phyloP scores from a whole-genome alignment of 2,113 vertebrate species.

The Siphamia tubifer region DNA sequence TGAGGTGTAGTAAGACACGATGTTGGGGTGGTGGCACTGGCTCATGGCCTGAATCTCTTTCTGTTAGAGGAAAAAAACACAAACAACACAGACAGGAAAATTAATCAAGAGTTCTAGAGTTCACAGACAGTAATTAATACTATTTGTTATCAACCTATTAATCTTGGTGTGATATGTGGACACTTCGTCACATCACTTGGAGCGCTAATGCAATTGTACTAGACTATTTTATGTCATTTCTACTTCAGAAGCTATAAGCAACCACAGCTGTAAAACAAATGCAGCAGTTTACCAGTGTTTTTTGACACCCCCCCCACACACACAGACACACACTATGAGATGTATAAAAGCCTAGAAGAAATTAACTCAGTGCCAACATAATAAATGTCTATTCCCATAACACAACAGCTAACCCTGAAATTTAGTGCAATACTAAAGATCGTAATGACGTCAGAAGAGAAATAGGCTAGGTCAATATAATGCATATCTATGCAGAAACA shows the following conservation, averaged over 20 bases:
- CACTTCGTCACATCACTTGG: neutral
- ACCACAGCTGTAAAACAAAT: no score
- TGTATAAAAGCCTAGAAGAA: neutral
- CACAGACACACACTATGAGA: no score
- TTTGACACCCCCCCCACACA: no score
- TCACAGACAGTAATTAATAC: neutral
- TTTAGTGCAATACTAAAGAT: conserved; percentile 19
- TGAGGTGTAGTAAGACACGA: conserved; percentile 97
- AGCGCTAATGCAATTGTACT: neutral
- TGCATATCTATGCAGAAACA: conserved; percentile 13
- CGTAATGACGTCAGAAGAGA: conserved; percentile 27
- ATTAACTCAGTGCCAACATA: neutral
- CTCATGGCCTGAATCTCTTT: conserved; percentile 90
- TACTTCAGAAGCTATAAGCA: neutral
- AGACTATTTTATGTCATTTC: neutral
- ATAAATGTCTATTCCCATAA: neutral
- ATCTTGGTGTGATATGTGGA: neutral
- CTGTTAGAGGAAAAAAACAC: conserved; percentile 51
- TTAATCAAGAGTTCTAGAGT: neutral
- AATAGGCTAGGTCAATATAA: conserved; percentile 19
- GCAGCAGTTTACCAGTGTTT: no score
- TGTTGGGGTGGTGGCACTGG: conserved; percentile 98
- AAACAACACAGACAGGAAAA: neutral
- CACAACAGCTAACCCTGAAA: conserved; percentile 15
- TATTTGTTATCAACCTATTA: neutral